Conservation (phyloP, 1,140 invertebrate genomes). For the Euwallacea similis region DNA sequence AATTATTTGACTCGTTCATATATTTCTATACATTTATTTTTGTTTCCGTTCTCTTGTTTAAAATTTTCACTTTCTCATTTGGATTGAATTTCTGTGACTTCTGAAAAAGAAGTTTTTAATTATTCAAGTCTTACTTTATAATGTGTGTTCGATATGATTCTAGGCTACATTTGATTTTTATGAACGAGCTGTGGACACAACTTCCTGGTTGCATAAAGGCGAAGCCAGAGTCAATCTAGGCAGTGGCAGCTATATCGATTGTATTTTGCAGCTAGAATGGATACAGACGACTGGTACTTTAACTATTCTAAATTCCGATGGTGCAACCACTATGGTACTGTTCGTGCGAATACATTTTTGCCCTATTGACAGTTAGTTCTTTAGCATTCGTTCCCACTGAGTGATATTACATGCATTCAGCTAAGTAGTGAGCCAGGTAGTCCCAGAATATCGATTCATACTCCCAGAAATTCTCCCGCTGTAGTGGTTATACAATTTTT, state of each 20-base stretch:
- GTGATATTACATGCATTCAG: slow-evolving; percentile 73
- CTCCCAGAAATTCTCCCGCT: slow-evolving; percentile 61
- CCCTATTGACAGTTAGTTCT: slow-evolving; percentile 32
- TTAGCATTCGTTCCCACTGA: slow-evolving; percentile 64
- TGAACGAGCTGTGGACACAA: slow-evolving; percentile 73
- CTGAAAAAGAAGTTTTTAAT: too few species aligned
- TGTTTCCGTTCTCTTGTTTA: too few species aligned
- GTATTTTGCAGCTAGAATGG: slow-evolving; percentile 81
- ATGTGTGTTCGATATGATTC: too few species aligned
- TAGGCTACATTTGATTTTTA: slow-evolving; percentile 40
- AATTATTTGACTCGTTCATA: too few species aligned
- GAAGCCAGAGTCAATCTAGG: slow-evolving; percentile 71
- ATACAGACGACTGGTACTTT: slow-evolving; percentile 71
- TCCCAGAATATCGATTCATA: slow-evolving; percentile 71
- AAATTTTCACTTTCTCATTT: too few species aligned
- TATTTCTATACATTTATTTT: too few species aligned
- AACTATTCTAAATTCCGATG: slow-evolving; percentile 74
- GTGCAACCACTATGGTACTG: slow-evolving; percentile 68
- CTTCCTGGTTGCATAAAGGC: slow-evolving; percentile 80
- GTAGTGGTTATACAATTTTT: slow-evolving; percentile 72
- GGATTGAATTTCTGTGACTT: too few species aligned
- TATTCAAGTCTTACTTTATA: too few species aligned
- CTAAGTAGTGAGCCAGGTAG: slow-evolving; percentile 76
- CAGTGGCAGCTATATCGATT: slow-evolving; percentile 67
- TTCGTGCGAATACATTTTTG: slow-evolving; percentile 5